Evolutionary conservation across 1,140 invertebrate genomes (phyloP), one percentile per base, ranked within the genome.

Genomic region (Bradynema listronoti): DNA sequence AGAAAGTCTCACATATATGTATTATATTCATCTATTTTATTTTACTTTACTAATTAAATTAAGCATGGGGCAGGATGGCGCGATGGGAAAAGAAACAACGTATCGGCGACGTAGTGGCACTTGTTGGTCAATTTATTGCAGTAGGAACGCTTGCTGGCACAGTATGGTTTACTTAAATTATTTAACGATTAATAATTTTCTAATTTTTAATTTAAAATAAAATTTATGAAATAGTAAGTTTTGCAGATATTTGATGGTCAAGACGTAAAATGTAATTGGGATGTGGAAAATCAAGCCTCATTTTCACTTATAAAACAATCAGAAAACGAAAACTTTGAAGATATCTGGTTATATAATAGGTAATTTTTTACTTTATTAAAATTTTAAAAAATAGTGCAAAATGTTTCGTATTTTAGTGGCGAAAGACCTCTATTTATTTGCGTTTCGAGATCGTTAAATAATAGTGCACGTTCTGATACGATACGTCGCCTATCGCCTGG

Each of bases 301-400:
- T 50, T 50, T 50, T 25, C 47, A n/a, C 27, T 50, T n/a, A 50
- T 50, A 25, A 50, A 50, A 49, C 73, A 75, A 42, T 27, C 62
- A 5, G 71, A 74, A 49, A 54, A 39, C 4, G 69, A 78, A 34
- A 58, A 57, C 39, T 61, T 60, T 43, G 72, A 77, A 53, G 74
- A 77, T 43, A 66, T 77, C 29, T 77, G 74, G 74, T 63, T 77
- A 16, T 77, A 77, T 57, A 77, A 77, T 59, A 75, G 76, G 76
- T 75, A 30, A 51, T 30, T n/a, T 56, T 45, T 53, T 42, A 53
- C 27, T 16, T 49, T 49, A 30, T 30, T 16, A 9, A 49, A 49
- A 11, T 49, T 66, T 39, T 39, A 39, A 39, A 19, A 11, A 39
- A 39, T 11, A 11, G 11, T 19, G 11, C 19, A 39, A 11, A 39